Percentiles rank a stretch among this genome's conserved stretches.
These are phyloP conservation scores for Lasiurus cinereus DNA, from an alignment of 2,113 vertebrate species.

Conservation along the genomic window DNA sequence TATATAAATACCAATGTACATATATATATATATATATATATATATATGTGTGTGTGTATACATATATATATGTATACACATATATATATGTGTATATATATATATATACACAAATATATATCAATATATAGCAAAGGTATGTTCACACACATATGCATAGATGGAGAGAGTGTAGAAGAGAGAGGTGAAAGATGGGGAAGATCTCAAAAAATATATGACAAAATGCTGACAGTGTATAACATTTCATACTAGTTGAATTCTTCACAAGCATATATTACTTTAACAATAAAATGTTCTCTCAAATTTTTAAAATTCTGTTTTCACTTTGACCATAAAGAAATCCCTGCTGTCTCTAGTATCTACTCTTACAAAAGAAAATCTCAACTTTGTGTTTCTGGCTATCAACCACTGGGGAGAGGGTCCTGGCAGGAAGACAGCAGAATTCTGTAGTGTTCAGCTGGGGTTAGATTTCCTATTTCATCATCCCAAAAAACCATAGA, in stretches of 20 bases:
- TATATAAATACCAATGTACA: too few species aligned
- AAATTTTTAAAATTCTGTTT: constrained; percentile 43
- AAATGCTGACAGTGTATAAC: not conserved
- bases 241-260: not conserved
- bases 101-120: too few species aligned
- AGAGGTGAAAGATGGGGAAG: not conserved
- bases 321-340: constrained; percentile 60
- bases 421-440: constrained; percentile 64
- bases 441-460: constrained; percentile 52
- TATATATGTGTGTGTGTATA: too few species aligned
- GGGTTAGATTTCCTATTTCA: constrained; percentile 70
- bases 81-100: too few species aligned
- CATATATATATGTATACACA: too few species aligned
- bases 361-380: constrained; percentile 53
- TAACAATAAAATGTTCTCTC: constrained; percentile 44
- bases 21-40: too few species aligned
- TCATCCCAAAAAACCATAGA: constrained; percentile 36
- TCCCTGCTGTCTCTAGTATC: constrained; percentile 54
- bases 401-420: constrained; percentile 43
- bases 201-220: not conserved
- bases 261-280: not conserved
- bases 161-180: not conserved
- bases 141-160: not conserved
- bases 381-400: constrained; percentile 60
- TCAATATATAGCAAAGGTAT: not conserved